Base-by-base conservation (phyloP, 1,140 invertebrate species). In the Trypoxylus dichotomus region DNA sequence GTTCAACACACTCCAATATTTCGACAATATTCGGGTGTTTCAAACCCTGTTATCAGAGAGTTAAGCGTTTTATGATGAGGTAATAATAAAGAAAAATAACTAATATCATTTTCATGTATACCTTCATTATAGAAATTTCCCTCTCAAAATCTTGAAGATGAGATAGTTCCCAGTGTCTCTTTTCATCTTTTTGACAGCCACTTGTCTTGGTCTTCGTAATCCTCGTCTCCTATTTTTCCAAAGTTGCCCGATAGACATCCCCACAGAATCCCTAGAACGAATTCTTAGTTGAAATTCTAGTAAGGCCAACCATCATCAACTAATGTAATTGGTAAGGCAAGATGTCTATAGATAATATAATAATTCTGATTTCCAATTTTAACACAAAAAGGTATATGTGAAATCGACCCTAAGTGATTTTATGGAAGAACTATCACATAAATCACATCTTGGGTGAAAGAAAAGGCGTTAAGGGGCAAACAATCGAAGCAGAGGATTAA, bases 11-110 rank as follows among this genome's bases (percentile, higher is more conserved):
- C 93, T n/a, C 94, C 71, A 94, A 90, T 80, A 97, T 95, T 86
- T 94, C 90, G 0, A 97, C 95, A 79, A 97, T 95, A 85, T 97
- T 97, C 58, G 89, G 90, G 87, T 97, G 96, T 79, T 93, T 90
- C 24, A 97, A 85, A 0, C 89, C 91, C 92, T 94, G 60, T n/a
- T 54, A 68, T 13, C 60, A n/a, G n/a, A 68, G 10, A 11, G 47
- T 63, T 68, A 6, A 27, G 7, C n/a, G 25, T 71, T 42, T n/a
- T n/a, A n/a, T n/a, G n/a, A n/a, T n/a, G n/a, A 43, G n/a, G n/a
- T 19, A 47, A 6, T 41, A 19, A 1, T 19, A 19, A 43, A 75
- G 8, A 37, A 27, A 43, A 1, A 5, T 7, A 37, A 25, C 42
- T 78, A 74, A 74, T 47, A 72, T 24, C 43, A 5, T 54, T n/a